These are phyloP conservation scores for Phortica okadai DNA, from an alignment of 2,888 invertebrate genomes.

Conservation along the genomic window DNA sequence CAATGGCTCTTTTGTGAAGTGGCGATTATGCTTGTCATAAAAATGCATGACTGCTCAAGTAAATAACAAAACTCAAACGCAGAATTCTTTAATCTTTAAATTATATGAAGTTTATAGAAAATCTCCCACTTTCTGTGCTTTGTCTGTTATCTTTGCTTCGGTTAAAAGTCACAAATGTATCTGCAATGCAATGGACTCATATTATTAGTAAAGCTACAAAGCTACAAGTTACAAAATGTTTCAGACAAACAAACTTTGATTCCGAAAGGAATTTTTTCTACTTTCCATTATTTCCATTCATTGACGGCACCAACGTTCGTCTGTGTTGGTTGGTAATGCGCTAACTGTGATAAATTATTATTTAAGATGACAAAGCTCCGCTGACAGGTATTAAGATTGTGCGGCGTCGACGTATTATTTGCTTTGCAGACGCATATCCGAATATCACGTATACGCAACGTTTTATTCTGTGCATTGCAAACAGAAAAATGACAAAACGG, in stretches of 20 bases:
- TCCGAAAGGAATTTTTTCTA: too few relatives aligned
- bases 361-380: background rate
- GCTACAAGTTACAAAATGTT: background rate
- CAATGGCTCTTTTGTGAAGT: too few relatives aligned
- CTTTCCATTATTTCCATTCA: too few relatives aligned
- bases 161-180: background rate
- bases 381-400: background rate
- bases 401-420: background rate
- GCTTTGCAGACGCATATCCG: background rate
- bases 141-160: background rate
- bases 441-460: slow-evolving; percentile 23
- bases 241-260: too few relatives aligned
- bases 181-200: background rate
- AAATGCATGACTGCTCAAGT: too few relatives aligned
- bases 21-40: too few relatives aligned
- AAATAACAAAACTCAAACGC: too few relatives aligned
- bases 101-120: too few relatives aligned
- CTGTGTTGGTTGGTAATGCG: background rate
- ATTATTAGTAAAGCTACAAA: background rate
- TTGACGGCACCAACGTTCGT: background rate
- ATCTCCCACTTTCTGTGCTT: background rate
- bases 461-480: background rate
- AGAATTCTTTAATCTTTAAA: too few relatives aligned
- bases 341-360: slow-evolving; percentile 16
- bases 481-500: background rate